A percentile compares a stretch with the other conserved stretches of the same genome.
These are phyloP conservation scores for Steatornis caripensis DNA, from an alignment of 2,113 vertebrate species.

Conservation along the genomic window DNA sequence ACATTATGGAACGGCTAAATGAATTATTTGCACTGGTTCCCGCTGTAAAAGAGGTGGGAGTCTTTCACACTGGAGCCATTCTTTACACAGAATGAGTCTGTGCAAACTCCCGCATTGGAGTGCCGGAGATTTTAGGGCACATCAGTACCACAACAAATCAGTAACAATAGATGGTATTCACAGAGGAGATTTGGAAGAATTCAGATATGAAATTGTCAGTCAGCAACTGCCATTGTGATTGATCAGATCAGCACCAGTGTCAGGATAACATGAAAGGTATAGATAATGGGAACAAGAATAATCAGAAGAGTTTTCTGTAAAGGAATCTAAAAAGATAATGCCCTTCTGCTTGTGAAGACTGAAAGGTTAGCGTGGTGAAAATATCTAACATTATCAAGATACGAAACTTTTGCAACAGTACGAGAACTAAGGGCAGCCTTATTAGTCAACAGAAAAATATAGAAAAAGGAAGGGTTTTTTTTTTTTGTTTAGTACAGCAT, in stretches of 20 bases:
- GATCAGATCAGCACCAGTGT: not conserved
- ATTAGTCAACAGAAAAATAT: not conserved
- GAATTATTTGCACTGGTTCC: constrained; percentile 8
- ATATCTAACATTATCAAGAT: not conserved
- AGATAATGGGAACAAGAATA: not conserved
- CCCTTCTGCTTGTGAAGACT: not conserved
- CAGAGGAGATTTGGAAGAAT: not conserved
- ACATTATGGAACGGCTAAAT: constrained; percentile 1
- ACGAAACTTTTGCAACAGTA: not conserved
- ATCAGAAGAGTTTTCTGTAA: not conserved
- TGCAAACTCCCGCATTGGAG: not conserved
- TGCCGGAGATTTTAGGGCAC: not conserved
- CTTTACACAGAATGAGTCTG: not conserved
- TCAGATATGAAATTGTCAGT: not conserved
- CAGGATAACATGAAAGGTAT: not conserved
- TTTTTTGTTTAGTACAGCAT: not conserved
- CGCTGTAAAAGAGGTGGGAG: not conserved
- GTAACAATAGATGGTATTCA: not conserved
- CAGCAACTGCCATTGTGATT: not conserved
- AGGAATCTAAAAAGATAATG: not conserved
- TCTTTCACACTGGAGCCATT: not conserved
- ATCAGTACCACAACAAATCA: not conserved
- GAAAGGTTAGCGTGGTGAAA: not conserved
- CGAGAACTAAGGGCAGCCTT: not conserved
- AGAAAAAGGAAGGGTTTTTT: not conserved